Evolutionary conservation across 2,797 vertebrate species (phyloP), one percentile per base, ranked within the genome.

Genomic region (Brotogeris chrysoptera): DNA sequence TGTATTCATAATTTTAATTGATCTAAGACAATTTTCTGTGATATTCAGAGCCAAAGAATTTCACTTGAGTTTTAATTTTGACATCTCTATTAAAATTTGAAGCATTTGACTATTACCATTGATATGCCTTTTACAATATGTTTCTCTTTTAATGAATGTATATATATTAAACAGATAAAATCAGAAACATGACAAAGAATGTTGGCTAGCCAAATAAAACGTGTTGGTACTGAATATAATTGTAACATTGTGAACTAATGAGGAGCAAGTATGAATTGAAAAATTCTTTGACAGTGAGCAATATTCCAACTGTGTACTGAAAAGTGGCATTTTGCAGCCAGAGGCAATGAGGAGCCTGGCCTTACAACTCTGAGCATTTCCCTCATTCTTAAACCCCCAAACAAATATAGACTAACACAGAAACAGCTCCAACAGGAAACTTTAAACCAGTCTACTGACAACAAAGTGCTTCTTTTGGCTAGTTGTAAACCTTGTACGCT

Each of bases 171-270:
- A 90, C 66, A 84, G 78, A 86, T 60, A 81, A 78, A 97, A 86
- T 86, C 84, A 88, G 80, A 93, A 95, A 95, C 82, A 88, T 72
- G 65, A 88, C 81, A 85, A 96, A 95, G 59, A 91, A 74, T 3
- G 57, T 80, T 53, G 34, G 57, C 11, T 44, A 94, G 94, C 91
- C 93, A 97, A 97, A 80, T 41, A 81, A 91, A 86, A 87, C 95
- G 52, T 91, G 94, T 53, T 90, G 64, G 20, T 53, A 68, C 63
- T 87, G 81, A 73, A 86, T 53, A 65, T 66, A 95, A 86, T 23
- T 88, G 53, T 46, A 94, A 88, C 85, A 43, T 82, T 80, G 66
- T 69, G 90, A 82, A 79, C 39, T 85, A 86, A 90, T n/a, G 59
- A 90, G 91, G 61, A 94, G 69, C 44, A 81, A 94, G 70, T 43